phyloP scores from a whole-genome alignment of 2,113 vertebrate species.

The Phaetusa simplex region DNA sequence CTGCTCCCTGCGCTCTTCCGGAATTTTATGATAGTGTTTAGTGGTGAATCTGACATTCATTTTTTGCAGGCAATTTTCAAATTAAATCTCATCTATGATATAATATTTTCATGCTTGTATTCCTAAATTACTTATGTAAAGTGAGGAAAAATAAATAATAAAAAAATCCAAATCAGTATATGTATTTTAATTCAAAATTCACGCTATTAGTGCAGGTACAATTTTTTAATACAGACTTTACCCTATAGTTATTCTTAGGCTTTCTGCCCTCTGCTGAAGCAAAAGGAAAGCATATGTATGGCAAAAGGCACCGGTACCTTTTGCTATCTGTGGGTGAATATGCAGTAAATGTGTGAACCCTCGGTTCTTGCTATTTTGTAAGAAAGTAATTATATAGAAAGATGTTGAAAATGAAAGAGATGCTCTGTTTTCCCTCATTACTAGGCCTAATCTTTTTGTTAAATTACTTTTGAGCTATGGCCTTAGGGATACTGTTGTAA shows the following conservation, averaged over 20 bases:
- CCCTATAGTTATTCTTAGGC: background rate
- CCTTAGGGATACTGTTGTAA: background rate
- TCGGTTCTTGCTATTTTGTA: background rate
- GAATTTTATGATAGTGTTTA: background rate
- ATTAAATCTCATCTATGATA: background rate
- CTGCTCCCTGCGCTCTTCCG: background rate
- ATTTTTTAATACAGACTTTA: slow-evolving; percentile 10
- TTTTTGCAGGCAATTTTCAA: background rate
- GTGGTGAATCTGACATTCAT: background rate
- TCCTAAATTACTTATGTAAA: background rate
- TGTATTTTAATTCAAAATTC: slow-evolving; percentile 6
- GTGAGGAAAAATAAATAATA: background rate
- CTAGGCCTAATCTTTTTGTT: background rate
- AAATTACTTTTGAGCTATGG: background rate
- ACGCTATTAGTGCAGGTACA: background rate
- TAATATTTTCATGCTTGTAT: background rate
- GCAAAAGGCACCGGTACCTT: background rate
- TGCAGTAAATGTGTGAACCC: background rate
- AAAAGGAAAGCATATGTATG: background rate
- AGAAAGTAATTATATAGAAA: background rate
- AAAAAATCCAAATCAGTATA: background rate
- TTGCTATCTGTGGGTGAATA: background rate
- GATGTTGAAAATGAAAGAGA: background rate
- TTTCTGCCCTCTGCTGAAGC: background rate
- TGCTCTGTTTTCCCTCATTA: background rate